Conservation (phyloP, 2,797 vertebrate species). For the Pantherophis alleghaniensis region DNA sequence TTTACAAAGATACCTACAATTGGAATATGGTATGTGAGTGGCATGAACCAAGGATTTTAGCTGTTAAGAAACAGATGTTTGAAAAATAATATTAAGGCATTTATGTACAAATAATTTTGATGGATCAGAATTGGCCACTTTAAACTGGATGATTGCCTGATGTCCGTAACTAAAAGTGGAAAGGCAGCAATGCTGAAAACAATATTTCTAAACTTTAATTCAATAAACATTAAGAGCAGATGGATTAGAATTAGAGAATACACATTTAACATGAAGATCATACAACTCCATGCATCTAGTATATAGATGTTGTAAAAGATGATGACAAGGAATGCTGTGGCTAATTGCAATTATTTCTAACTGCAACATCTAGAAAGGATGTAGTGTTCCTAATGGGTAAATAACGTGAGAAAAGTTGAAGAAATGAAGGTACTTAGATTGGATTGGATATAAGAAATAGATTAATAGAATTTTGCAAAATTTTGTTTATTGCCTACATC, state of each 20-base stretch:
- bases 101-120: neutral
- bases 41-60: neutral
- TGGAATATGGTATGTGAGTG: neutral
- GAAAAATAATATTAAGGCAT: neutral
- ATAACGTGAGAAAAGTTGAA: neutral
- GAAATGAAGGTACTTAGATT: neutral
- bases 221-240: neutral
- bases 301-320: neutral
- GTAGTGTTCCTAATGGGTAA: neutral
- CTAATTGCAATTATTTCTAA: neutral
- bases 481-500: neutral
- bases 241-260: neutral
- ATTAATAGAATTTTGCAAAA: neutral
- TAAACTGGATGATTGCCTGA: neutral
- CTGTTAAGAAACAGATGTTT: neutral
- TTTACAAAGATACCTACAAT: neutral
- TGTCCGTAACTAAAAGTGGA: neutral
- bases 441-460: neutral
- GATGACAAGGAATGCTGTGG: neutral
- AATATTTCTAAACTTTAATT: neutral
- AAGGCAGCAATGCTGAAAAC: neutral
- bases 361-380: neutral
- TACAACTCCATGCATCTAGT: neutral
- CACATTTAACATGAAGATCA: neutral
- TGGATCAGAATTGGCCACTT: neutral